phyloP scores from a whole-genome alignment of 2,113 vertebrate genomes.

The Oxyruncus cristatus region DNA sequence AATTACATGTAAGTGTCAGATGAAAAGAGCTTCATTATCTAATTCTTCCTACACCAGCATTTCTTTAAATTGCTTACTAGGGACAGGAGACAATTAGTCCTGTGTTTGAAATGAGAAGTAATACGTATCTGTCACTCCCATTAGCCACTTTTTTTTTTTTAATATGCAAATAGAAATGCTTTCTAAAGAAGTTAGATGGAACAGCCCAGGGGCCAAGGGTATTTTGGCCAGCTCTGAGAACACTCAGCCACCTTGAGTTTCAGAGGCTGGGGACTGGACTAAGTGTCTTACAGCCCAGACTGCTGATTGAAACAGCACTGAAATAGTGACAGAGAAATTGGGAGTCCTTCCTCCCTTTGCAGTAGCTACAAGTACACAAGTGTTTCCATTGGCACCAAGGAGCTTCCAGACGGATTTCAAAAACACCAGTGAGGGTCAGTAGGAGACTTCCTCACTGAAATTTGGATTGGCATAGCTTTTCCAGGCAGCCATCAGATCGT shows the following conservation, averaged over 20 bases:
- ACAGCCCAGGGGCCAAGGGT: background rate
- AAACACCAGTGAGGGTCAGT: background rate
- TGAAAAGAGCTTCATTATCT: constrained; percentile 69
- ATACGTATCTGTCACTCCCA: constrained; percentile 49
- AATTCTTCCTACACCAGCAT: constrained; percentile 65
- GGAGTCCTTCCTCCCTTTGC: background rate
- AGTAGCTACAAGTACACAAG: background rate
- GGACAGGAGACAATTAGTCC: constrained; percentile 58
- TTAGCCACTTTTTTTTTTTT: constrained; percentile 9
- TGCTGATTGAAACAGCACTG: background rate
- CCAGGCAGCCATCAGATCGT: background rate
- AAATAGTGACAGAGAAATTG: background rate
- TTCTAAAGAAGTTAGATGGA: background rate
- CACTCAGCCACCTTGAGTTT: background rate
- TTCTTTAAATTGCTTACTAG: constrained; percentile 69
- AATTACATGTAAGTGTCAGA: constrained; percentile 64
- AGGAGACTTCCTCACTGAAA: background rate
- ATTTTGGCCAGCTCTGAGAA: background rate
- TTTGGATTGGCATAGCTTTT: background rate
- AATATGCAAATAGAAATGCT: background rate
- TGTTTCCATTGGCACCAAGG: background rate
- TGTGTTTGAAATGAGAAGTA: constrained; percentile 34
- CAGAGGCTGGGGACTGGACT: background rate
- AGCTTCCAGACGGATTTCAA: background rate
- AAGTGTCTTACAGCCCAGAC: background rate